These are phyloP conservation scores for Drosophila nigritarsus DNA, from an alignment of 2,888 invertebrate species.

Conservation along the genomic window DNA sequence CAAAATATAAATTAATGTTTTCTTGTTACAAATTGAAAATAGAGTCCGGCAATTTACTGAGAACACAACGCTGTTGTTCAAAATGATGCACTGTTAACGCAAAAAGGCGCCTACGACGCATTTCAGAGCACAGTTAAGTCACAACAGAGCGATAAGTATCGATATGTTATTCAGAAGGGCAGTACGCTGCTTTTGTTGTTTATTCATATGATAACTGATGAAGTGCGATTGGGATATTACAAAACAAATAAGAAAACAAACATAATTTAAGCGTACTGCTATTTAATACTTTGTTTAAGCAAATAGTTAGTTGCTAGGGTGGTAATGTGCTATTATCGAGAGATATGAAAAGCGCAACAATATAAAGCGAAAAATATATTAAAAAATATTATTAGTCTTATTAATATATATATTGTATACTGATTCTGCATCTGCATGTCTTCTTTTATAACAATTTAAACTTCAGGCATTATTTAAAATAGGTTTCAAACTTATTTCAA, in stretches of 20 bases:
- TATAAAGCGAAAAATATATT: not conserved
- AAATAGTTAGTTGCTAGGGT: not conserved
- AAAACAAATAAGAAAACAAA: not conserved
- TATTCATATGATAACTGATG: not conserved
- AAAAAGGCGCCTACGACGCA: not conserved
- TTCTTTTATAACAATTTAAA: not conserved
- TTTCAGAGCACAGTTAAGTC: slow-evolving; percentile 11
- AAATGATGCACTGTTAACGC: slow-evolving; percentile 19
- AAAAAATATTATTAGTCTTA: not conserved
- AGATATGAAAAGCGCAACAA: not conserved
- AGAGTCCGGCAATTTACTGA: not conserved
- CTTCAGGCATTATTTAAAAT: not conserved
- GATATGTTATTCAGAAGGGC: not conserved
- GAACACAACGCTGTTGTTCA: slow-evolving; percentile 6
- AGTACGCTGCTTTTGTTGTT: not conserved
- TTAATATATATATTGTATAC: not conserved
- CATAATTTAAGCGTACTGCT: not conserved
- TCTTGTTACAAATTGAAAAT: not conserved
- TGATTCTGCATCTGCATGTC: not conserved
- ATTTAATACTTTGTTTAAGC: not conserved
- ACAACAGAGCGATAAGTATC: slow-evolving; percentile 5
- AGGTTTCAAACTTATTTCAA: not conserved
- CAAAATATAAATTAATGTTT: slow-evolving; percentile 15
- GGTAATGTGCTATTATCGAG: not conserved
- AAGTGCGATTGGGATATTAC: not conserved